Base-by-base conservation (phyloP, 2,888 invertebrate species). In the Slavum lentiscoides region DNA sequence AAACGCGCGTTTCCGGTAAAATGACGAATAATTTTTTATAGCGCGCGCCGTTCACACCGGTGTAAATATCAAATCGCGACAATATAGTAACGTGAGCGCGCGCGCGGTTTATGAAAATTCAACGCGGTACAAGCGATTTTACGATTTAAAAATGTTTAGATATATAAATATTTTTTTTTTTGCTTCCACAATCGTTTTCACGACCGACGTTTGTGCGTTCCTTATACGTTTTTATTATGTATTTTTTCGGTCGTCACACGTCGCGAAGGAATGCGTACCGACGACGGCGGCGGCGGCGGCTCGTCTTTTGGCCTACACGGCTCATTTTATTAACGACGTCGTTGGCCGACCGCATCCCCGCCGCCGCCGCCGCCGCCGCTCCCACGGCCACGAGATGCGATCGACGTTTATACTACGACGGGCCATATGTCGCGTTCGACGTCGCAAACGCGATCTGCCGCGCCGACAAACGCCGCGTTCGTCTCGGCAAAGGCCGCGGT, bases 251-350 rank as follows among this genome's bases (percentile, higher is more conserved):
- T 30, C 30, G 21, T 49, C 19, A 53, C 13, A 11, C 8, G n/a
- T 49, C 37, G 55, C 17, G 30, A 30, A 67, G 23, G 43, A 67
- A 75, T 75, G 58, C 3, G 8, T 13, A 74, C 30, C 64, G n/a
- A 39, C 8, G 58, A 19, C 23, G n/a, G n/a, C n/a, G n/a, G n/a
- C n/a, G n/a, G n/a, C n/a, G 30, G n/a, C 37, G 19, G 19, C 19
- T 49, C 53, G 59, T 76, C 75, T 59, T 58, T 68, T 76, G 43
- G 75, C 59, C 68, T 68, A 76, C 75, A 67, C 58, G 75, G 75
- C 49, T 76, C 75, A 68, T 76, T 76, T n/a, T n/a, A n/a, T n/a
- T n/a, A n/a, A n/a, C n/a, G 68, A 76, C 68, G 67, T 58, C 68
- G 67, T 58, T n/a, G 7, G 30, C 53, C 30, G 30, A 23, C 9